Evolutionary conservation across 2,113 vertebrate genomes (phyloP).

Genomic region (Anser brachyrhynchus): DNA sequence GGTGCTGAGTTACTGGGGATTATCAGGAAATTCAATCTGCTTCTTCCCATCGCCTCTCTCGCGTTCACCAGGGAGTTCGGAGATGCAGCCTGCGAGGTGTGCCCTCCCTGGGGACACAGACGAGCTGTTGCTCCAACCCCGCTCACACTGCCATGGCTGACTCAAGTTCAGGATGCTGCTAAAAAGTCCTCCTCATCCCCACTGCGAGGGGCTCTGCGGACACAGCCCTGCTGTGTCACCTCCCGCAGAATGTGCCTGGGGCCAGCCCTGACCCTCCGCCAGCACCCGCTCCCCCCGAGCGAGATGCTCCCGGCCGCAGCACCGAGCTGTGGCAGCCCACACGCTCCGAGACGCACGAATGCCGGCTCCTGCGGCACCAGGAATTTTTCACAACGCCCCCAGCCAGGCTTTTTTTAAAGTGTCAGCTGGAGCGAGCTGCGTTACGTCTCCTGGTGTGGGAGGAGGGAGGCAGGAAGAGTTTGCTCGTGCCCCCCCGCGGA

Average conservation of each 20-base stretch:
- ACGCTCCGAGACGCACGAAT: not conserved
- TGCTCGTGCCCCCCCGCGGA: rapidly evolving
- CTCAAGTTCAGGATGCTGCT: not conserved
- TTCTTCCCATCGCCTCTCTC: not conserved
- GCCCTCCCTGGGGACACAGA: rapidly evolving
- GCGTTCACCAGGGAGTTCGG: not conserved
- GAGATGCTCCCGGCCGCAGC: not conserved
- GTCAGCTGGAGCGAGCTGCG: conserved; percentile 54
- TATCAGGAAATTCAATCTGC: not conserved
- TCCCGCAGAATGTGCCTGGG: not conserved
- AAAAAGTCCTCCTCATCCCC: not conserved
- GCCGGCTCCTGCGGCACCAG: conserved; percentile 14
- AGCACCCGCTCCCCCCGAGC: not conserved
- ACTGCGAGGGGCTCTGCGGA: not conserved
- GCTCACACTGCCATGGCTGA: not conserved
- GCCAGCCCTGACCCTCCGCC: not conserved
- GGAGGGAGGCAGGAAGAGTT: conserved; percentile 14
- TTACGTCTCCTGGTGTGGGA: not conserved
- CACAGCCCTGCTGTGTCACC: not conserved
- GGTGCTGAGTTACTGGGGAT: rapidly evolving
- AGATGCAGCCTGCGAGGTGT: rapidly evolving
- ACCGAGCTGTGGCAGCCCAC: conserved; percentile 13
- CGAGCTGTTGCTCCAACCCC: not conserved
- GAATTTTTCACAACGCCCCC: conserved; percentile 56
- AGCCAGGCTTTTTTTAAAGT: conserved; percentile 47